phyloP scores from a whole-genome alignment of 1,140 invertebrate genomes.

The Drosophila nigromelanica region DNA sequence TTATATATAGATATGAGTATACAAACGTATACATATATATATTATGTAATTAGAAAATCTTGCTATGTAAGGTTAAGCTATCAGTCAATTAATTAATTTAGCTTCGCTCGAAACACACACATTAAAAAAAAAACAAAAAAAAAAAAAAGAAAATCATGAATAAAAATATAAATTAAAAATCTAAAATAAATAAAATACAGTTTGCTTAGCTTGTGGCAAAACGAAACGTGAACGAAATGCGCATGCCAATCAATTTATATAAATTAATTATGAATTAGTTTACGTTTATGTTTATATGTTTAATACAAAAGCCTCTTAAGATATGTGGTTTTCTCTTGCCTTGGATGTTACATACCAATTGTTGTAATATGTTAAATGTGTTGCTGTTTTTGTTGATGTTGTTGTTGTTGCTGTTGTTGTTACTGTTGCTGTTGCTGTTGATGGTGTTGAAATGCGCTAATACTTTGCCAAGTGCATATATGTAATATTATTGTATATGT shows the following conservation, averaged over 20 bases:
- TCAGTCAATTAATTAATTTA: slow-evolving; percentile 79
- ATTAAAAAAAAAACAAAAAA: slow-evolving; percentile 20
- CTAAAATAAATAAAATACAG: slow-evolving; percentile 60
- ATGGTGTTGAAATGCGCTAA: slow-evolving; percentile 49
- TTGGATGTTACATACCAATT: slow-evolving; percentile 56
- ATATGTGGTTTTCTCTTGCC: slow-evolving; percentile 72
- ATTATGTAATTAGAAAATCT: slow-evolving; percentile 68
- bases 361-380: slow-evolving; percentile 30
- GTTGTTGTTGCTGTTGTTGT: slow-evolving; percentile 35
- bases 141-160: background rate
- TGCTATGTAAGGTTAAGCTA: slow-evolving; percentile 77
- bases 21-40: slow-evolving; percentile 31
- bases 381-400: slow-evolving; percentile 20
- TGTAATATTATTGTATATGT: slow-evolving; percentile 17
- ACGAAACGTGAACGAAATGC: slow-evolving; percentile 35
- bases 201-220: slow-evolving; percentile 33
- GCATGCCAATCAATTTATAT: slow-evolving; percentile 56
- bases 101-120: slow-evolving; percentile 61
- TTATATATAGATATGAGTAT: slow-evolving; percentile 53
- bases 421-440: slow-evolving; percentile 41
- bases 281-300: slow-evolving; percentile 60
- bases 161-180: slow-evolving; percentile 25
- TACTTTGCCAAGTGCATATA: slow-evolving; percentile 53
- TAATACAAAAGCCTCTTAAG: slow-evolving; percentile 82
- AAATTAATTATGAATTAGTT: slow-evolving; percentile 68